These are phyloP conservation scores for Bagarius yarrelli DNA, from an alignment of 2,113 vertebrate genomes.

Conservation along the genomic window DNA sequence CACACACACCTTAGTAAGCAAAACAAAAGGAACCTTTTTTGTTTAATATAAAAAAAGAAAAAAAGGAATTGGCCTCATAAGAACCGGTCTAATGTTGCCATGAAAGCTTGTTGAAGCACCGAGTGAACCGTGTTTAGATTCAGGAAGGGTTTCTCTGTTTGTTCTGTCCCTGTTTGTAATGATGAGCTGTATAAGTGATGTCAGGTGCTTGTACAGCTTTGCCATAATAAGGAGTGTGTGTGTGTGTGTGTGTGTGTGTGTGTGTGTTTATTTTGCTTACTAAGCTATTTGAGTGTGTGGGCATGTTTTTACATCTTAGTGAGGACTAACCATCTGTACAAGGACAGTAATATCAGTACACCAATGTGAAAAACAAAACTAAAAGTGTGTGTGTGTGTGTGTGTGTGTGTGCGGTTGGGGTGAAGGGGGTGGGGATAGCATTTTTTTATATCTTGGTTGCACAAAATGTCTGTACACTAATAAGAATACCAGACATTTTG, in stretches of 20 bases:
- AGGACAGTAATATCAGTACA: not conserved
- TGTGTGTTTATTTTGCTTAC: not conserved
- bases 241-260: conserved; percentile 2
- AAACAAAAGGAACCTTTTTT: not conserved
- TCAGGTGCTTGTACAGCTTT: conserved; percentile 14
- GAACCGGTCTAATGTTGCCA: not conserved
- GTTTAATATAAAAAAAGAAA: not conserved
- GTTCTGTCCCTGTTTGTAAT: conserved; percentile 22
- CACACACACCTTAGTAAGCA: not conserved
- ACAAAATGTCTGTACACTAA: not conserved
- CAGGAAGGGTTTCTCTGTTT: not conserved
- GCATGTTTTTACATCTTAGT: not conserved
- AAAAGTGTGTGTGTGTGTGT: not conserved
- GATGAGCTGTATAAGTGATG: conserved; percentile 16
- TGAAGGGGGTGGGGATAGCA: no score
- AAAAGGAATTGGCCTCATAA: not conserved
- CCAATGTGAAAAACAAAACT: not conserved
- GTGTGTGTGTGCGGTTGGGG: not conserved
- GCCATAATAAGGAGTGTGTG: not conserved
- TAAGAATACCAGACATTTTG: not conserved
- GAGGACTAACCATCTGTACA: not conserved
- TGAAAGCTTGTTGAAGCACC: not conserved
- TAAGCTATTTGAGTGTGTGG: not conserved
- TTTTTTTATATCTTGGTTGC: no score
- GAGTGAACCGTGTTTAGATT: not conserved